A percentile compares a stretch with the other conserved stretches of the same genome.
Conservation (phyloP, 2,888 invertebrate genomes). For the Ligdia adustata region DNA sequence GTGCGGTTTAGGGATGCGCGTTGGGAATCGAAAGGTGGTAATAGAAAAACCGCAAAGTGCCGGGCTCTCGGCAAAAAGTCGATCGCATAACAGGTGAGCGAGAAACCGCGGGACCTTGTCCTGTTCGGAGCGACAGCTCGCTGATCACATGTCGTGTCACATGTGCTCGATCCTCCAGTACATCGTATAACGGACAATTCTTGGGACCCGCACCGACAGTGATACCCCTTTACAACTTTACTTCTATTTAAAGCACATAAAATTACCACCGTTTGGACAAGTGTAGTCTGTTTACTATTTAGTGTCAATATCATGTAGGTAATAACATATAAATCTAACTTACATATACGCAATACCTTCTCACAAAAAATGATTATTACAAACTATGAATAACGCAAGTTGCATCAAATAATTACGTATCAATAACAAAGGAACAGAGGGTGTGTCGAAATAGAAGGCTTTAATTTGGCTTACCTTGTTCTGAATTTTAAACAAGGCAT, state of each 20-base stretch:
- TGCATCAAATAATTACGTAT: no score
- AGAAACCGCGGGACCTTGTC: conserved; percentile 40
- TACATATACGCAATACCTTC: no score
- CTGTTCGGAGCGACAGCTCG: conserved; percentile 25
- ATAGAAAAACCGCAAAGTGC: conserved; percentile 64
- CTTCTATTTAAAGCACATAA: no score
- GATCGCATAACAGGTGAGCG: conserved; percentile 56
- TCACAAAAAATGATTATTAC: no score
- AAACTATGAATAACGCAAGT: no score
- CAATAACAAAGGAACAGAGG: conserved; percentile 13
- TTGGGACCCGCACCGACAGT: conserved; percentile 3
- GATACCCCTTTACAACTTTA: no score
- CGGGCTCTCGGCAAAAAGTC: conserved; percentile 54
- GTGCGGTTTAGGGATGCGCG: conserved; percentile 60
- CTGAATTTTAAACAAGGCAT: conserved; percentile 12
- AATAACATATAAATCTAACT: no score
- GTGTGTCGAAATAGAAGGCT: conserved; percentile 3
- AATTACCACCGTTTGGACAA: no score
- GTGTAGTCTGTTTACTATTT: no score
- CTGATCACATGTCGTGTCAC: conserved; percentile 32
- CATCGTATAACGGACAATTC: conserved; percentile 16
- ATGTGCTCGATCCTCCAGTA: conserved; percentile 13
- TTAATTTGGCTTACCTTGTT: conserved; percentile 19
- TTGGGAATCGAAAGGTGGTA: conserved; percentile 53
- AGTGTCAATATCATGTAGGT: no score